Base-by-base conservation (phyloP, 1,140 invertebrate genomes). In the Patella vulgata region DNA sequence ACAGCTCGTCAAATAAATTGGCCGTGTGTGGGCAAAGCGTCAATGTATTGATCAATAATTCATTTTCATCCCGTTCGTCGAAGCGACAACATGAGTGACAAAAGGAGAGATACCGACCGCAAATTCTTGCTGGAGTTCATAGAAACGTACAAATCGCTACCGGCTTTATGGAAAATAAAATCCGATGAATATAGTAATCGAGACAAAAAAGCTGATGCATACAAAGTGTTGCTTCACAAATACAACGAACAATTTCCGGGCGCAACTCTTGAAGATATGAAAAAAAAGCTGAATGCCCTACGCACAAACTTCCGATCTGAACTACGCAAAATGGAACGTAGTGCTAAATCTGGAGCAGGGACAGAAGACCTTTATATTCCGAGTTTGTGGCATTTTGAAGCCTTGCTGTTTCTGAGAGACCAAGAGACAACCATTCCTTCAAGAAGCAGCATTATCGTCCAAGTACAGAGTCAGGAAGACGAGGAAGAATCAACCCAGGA, bases 101-200 rank as follows among this genome's bases (percentile, higher is more conserved):
- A n/a, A n/a, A n/a, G n/a, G n/a, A n/a, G n/a, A n/a, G n/a, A n/a
- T n/a, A n/a, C n/a, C n/a, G n/a, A n/a, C n/a, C n/a, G n/a, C n/a
- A 47, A 47, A 47, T 47, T 47, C 23, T 23, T 47, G 14, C 44
- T 47, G 9, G 44, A 47, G 21, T 23, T 47, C 44, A 47, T 47
- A 47, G 44, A 9, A n/a, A 23, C 23, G 14, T 47, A 47, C 21
- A 47, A 21, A 21, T n/a, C 14, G 14, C 21, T 47, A 23, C 44
- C 44, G 14, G 44, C 44, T 14, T 23, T 47, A n/a, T 47, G 44
- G 44, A 47, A 47, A 47, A n/a, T 47, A 47, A 47, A 47, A 47
- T 14, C 44, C 9, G n/a, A n/a, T n/a, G n/a, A n/a, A n/a, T n/a
- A n/a, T n/a, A n/a, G n/a, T n/a, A n/a, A n/a, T n/a, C n/a, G 39